Conservation (phyloP, 2,797 vertebrate species). For the Leuciscus waleckii region DNA sequence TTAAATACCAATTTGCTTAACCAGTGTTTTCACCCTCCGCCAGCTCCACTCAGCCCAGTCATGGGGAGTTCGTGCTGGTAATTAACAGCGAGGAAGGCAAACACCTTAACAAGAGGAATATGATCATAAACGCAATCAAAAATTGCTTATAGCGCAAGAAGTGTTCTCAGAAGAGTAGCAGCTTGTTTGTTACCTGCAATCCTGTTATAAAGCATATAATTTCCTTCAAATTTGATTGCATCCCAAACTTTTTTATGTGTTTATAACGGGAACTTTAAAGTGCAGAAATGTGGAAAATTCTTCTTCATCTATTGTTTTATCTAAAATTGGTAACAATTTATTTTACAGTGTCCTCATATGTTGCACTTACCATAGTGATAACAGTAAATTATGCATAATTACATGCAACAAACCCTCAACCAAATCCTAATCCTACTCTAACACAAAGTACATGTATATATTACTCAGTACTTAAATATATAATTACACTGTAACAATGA, state of each 20-base stretch:
- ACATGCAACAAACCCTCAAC: no score
- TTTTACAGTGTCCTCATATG: no score
- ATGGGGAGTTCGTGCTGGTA: constrained; percentile 61
- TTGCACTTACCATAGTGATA: no score
- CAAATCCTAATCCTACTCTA: no score
- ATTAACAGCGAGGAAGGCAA: constrained; percentile 64
- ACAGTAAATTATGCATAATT: no score
- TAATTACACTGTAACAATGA: no score
- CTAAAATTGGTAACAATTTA: not conserved
- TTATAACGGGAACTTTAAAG: not conserved
- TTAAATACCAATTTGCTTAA: constrained; percentile 88
- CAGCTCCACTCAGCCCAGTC: constrained; percentile 71
- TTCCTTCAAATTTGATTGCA: not conserved
- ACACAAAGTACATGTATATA: no score
- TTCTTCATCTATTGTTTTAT: not conserved
- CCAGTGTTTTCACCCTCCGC: constrained; percentile 80
- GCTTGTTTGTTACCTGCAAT: not conserved
- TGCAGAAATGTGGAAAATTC: not conserved
- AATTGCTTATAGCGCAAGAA: not conserved
- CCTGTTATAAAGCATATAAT: no score
- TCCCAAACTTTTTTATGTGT: not conserved
- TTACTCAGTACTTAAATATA: no score
- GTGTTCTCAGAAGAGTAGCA: not conserved
- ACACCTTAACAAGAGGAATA: constrained; percentile 25
- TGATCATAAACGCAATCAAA: constrained; percentile 7